phyloP scores from a whole-genome alignment of 2,797 vertebrate species.

The Dromococcyx pavoninus region DNA sequence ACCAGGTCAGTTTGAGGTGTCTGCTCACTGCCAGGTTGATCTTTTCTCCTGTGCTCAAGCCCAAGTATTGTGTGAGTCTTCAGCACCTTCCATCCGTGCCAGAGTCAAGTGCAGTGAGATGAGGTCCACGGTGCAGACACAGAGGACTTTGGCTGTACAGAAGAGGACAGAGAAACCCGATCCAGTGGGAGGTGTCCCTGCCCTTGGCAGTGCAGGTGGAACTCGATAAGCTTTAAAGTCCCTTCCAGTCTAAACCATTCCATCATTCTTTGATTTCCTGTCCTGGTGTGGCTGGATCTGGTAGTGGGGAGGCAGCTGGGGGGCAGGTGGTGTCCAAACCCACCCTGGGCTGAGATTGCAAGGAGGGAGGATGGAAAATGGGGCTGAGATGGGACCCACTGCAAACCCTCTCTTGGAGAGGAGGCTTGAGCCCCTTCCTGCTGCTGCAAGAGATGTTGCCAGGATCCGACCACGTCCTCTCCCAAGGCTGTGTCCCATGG shows the following conservation, averaged over 20 bases:
- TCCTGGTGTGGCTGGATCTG: not conserved
- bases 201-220: too few species aligned
- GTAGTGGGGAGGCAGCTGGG: not conserved
- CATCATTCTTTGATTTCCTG: too few species aligned
- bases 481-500: rapidly evolving
- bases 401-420: not conserved
- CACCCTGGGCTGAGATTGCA: rapidly evolving
- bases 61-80: not conserved
- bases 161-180: not conserved
- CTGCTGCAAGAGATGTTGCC: not conserved
- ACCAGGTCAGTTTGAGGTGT: rapidly evolving
- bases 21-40: not conserved
- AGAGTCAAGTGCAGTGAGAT: rapidly evolving
- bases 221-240: too few species aligned
- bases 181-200: too few species aligned
- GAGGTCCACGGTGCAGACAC: not conserved
- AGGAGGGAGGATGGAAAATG: not conserved
- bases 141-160: not conserved
- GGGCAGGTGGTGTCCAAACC: not conserved
- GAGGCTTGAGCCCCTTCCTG: not conserved
- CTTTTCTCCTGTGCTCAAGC: not conserved
- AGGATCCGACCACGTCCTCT: not conserved
- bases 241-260: too few species aligned
- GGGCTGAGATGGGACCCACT: not conserved
- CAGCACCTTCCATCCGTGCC: not conserved